A percentile compares a stretch with the other conserved stretches of the same genome.
Conservation (phyloP, 2,888 invertebrate genomes). For the Nesidiocoris tenuis region DNA sequence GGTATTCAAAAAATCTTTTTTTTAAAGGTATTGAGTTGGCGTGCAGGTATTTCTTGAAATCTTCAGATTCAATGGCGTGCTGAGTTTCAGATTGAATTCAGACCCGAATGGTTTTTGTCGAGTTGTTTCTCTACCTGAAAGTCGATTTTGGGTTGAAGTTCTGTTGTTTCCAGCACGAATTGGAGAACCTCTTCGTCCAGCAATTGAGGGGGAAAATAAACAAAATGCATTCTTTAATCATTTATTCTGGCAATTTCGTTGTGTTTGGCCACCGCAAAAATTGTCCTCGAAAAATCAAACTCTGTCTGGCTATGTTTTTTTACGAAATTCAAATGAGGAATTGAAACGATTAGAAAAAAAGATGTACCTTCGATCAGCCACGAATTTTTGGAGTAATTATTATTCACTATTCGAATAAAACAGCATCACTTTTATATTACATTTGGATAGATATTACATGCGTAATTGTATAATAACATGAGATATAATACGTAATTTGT, state of each 20-base stretch:
- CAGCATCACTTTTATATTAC: conserved; percentile 35
- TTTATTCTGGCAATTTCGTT: conserved; percentile 48
- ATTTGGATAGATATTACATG: conserved; percentile 34
- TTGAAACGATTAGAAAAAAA: conserved; percentile 11
- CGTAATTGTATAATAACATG: background rate
- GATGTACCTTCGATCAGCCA: conserved; percentile 27
- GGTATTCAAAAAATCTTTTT: no score
- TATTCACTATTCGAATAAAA: conserved; percentile 22
- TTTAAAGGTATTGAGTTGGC: no score
- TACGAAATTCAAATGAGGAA: background rate
- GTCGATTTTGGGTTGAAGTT: no score
- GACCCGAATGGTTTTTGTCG: no score
- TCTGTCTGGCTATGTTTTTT: background rate
- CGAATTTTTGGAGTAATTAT: conserved; percentile 25
- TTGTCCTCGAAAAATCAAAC: conserved; percentile 6
- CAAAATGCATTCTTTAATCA: conserved; percentile 17
- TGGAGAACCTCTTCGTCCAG: background rate
- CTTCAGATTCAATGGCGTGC: no score
- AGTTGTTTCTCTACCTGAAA: no score
- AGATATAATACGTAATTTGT: conserved; percentile 39
- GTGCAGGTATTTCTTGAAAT: no score
- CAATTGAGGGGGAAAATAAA: background rate
- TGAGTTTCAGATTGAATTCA: no score
- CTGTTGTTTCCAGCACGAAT: no score
- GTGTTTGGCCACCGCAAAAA: conserved; percentile 43